A percentile compares a stretch with the other conserved stretches of the same genome.
Conservation (phyloP, 2,113 vertebrate genomes). For the Eolophus roseicapilla region DNA sequence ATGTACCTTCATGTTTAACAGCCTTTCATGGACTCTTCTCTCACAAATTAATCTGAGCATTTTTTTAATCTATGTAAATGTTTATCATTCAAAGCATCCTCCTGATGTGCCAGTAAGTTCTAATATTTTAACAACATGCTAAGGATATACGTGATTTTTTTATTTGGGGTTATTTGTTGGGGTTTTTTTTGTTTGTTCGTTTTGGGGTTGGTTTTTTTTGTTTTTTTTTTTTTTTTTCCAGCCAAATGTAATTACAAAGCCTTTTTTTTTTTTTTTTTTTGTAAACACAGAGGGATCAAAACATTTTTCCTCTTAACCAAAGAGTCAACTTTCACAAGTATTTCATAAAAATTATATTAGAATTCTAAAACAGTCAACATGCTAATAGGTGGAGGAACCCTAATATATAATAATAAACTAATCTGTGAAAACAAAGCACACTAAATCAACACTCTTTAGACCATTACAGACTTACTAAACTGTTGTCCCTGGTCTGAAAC, state of each 20-base stretch:
- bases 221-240: background rate
- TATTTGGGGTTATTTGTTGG: too few species aligned
- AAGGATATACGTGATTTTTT: background rate
- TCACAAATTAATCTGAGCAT: background rate
- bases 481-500: background rate
- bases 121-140: background rate
- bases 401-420: background rate
- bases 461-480: background rate
- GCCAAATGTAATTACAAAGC: background rate
- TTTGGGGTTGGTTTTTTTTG: too few species aligned
- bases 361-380: background rate
- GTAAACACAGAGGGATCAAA: background rate
- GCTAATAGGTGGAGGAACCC: background rate
- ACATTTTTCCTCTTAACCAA: background rate
- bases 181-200: too few species aligned
- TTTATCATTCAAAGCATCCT: background rate
- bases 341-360: background rate
- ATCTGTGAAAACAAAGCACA: background rate
- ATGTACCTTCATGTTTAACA: background rate
- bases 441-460: background rate
- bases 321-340: background rate
- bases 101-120: background rate
- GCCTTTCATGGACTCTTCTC: background rate
- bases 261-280: background rate
- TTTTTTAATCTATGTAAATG: background rate